A percentile compares a stretch with the other conserved stretches of the same genome.
phyloP scores from a whole-genome alignment of 2,797 vertebrate species.

The Rhinatrema bivittatum region DNA sequence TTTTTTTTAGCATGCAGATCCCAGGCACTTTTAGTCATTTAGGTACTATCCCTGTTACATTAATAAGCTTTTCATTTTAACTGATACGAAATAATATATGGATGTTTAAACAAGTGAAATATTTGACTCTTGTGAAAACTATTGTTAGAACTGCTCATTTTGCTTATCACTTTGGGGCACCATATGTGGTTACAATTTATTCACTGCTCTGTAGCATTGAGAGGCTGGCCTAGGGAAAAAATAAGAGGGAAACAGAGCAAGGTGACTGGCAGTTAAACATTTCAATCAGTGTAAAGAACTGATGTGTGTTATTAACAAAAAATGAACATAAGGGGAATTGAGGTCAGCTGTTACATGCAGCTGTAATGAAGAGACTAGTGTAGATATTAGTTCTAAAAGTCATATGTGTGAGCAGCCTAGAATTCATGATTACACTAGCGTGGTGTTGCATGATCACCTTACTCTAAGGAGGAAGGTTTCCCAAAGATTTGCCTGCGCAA shows the following conservation, averaged over 20 bases:
- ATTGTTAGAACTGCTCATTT: constrained; percentile 23
- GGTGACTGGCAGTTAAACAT: constrained; percentile 18
- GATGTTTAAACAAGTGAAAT: no score
- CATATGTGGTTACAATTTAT: constrained; percentile 20
- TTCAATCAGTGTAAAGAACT: constrained; percentile 22
- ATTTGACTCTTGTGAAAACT: no score
- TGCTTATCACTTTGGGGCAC: constrained; percentile 22
- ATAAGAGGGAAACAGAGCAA: background rate
- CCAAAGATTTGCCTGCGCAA: no score
- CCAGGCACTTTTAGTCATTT: no score
- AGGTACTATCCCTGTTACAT: no score
- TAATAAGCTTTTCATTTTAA: no score
- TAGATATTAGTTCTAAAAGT: constrained; percentile 28
- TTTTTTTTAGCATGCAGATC: no score
- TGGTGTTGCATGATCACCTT: no score
- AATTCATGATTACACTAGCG: no score
- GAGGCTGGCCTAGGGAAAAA: constrained; percentile 4
- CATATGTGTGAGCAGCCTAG: no score
- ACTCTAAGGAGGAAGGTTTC: no score
- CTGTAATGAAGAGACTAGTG: constrained; percentile 5
- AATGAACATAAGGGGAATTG: constrained; percentile 19
- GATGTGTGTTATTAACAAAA: constrained; percentile 44
- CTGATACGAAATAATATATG: no score
- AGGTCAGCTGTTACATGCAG: constrained; percentile 21
- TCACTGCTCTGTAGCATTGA: constrained; percentile 12